Evolutionary conservation across 2,113 vertebrate species (phyloP), one percentile per base, ranked within the genome.

Genomic region (Microtus richardsoni): DNA sequence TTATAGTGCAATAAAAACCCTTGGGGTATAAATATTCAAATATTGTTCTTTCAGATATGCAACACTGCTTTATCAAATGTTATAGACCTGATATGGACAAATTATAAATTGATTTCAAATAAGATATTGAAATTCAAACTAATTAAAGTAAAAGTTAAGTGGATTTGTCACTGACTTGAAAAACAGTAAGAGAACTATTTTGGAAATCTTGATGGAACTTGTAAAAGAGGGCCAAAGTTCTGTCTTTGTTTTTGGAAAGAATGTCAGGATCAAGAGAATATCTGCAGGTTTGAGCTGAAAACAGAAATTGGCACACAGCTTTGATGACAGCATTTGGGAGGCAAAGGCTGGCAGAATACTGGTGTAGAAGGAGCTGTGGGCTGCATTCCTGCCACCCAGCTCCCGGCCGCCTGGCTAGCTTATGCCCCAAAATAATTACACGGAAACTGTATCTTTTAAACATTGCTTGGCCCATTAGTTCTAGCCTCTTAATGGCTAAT

Each of bases 211-310:
- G 36, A 85, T 41, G 60, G 24, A 91, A 36, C 68, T 54, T 94
- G 13, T 93, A 70, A 62, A 71, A 44, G 68, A 60, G 13, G 74
- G 7, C 52, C 47, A 52, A 7, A 88, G 36, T 60, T 93, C 30
- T 96, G 49, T 58, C 22, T 91, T 93, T 74, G 36, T 93, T 24
- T 94, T 93, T 77, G 83, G 66, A 60, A 93, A 93, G 44, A n/a
- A 66, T 94, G 33, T 52, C 26, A 94, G 60, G 54, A 80, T 94
- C 62, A 77, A 88, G 83, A 86, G 49, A 91, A 84, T 60, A 92
- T n/a, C n/a, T 5, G 58, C 82, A 80, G 41, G 88, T 17, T 62
- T 83, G 60, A 95, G 44, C 44, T 96, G 44, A 66, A 94, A 96
- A 94, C 13, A 92, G 68, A 91, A 93, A 78, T 84, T 91, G 24